Evolutionary conservation across 2,888 invertebrate species (phyloP).

Genomic region (Abscondita cerata): DNA sequence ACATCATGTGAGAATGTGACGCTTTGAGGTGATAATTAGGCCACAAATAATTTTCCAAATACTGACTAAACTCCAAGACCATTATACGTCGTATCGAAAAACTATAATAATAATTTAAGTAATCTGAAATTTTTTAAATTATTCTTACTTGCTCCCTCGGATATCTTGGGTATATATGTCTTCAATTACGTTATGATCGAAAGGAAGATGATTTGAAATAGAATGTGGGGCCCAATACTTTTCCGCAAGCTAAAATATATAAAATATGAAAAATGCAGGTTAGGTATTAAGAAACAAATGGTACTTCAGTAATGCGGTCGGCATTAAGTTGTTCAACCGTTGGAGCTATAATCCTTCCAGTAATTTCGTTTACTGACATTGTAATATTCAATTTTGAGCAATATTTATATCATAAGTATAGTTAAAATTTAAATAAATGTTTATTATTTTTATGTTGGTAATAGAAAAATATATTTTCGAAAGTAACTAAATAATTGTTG

Average conservation of each 20-base stretch:
- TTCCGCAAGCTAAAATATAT: conserved; percentile 75
- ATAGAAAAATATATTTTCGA: no score
- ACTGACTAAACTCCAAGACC: conserved; percentile 97
- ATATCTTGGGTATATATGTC: conserved; percentile 91
- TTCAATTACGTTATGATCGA: conserved; percentile 81
- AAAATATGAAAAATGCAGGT: neutral
- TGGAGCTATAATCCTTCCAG: conserved; percentile 67
- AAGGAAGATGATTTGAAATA: conserved; percentile 72
- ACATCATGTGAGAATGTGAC: conserved; percentile 89
- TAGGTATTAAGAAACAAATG: neutral
- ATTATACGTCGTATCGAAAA: conserved; percentile 88
- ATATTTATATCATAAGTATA: no score
- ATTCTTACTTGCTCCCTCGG: conserved; percentile 75
- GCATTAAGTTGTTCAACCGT: conserved; percentile 91
- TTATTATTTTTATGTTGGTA: no score
- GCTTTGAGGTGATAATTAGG: conserved; percentile 88
- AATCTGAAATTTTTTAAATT: conserved; percentile 14
- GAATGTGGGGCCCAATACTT: conserved; percentile 94
- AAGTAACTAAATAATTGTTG: no score
- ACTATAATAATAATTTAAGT: conserved; percentile 56
- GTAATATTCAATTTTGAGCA: neutral
- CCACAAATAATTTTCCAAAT: conserved; percentile 96
- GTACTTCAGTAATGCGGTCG: conserved; percentile 87
- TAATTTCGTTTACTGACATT: neutral
- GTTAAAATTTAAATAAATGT: no score